Evolutionary conservation across 1,140 invertebrate species (phyloP).

Genomic region (Drosophila nikananu): DNA sequence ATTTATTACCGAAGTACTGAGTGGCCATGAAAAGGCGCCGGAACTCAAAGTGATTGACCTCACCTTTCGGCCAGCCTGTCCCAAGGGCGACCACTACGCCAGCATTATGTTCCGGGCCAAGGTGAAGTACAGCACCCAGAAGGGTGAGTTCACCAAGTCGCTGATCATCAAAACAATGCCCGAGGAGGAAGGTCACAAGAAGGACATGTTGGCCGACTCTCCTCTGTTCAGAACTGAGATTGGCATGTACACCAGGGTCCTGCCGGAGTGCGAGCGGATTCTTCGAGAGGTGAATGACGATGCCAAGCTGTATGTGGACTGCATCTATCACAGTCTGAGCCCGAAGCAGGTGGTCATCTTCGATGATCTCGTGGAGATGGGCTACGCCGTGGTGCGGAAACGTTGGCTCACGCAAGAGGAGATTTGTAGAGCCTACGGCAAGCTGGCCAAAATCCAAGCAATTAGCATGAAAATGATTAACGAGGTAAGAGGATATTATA

Average conservation of each 20-base stretch:
- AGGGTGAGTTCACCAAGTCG: slow-evolving; percentile 22
- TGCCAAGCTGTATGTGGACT: slow-evolving; percentile 30
- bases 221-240: slow-evolving; percentile 67
- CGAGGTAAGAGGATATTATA: slow-evolving; percentile 19
- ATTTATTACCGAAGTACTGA: slow-evolving; percentile 56
- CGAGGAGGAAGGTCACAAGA: slow-evolving; percentile 55
- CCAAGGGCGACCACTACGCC: slow-evolving; percentile 78
- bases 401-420: slow-evolving; percentile 45
- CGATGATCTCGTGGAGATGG: slow-evolving; percentile 60
- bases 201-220: slow-evolving; percentile 42
- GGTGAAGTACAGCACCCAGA: slow-evolving; percentile 22
- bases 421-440: slow-evolving; percentile 34
- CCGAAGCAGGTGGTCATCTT: slow-evolving; percentile 58
- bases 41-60: slow-evolving; percentile 28
- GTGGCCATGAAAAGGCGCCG: slow-evolving; percentile 21
- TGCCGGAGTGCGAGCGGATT: slow-evolving; percentile 59
- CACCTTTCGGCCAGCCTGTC: slow-evolving; percentile 51
- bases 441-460: slow-evolving; percentile 67
- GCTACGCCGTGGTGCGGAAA: slow-evolving; percentile 51
- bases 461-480: slow-evolving; percentile 48
- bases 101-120: slow-evolving; percentile 71
- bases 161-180: slow-evolving; percentile 74
- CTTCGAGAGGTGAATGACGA: slow-evolving; percentile 43
- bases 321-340: slow-evolving; percentile 50
- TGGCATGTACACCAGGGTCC: slow-evolving; percentile 51